Base-by-base conservation (phyloP, 1,140 invertebrate genomes). In the Cydia pomonella region DNA sequence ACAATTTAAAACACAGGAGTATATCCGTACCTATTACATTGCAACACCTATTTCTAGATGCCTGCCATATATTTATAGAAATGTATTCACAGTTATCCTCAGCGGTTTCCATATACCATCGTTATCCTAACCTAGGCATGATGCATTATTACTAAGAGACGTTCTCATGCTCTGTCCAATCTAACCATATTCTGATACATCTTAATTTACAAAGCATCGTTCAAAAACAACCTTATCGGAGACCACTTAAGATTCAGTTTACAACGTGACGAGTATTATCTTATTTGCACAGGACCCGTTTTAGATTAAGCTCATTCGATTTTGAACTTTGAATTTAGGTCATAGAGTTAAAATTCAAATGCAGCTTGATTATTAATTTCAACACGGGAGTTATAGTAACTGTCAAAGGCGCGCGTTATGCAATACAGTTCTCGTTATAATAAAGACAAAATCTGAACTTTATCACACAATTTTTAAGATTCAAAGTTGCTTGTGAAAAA, bases 371-470 rank as follows among this genome's bases (percentile, higher is more conserved):
- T 66, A 78, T 71, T 72, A 29, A 76, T 66, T 76, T 73, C 80
- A 50, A 62, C 53, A 18, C 59, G 41, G 38, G 38, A 38, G 38
- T 82, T 84, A 84, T 80, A 82, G 82, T 80, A 81, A 83, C 82
- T 84, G 87, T 87, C 85, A 84, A 85, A 86, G 79, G 81, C 82
- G 81, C 80, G 77, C 80, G 77, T 82, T 82, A 66, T 66, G 63
- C 63, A 27, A 63, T 16, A 53, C 18, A 4, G 47, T 23, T 59
- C 21, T 1, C 9, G 23, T 59, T 59, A 59, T 59, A 23, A 59
- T 59, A 18, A 18, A 59, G 2, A 59, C 4, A 2, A 7, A 59
- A 21, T 59, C 7, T 59, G 16, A 23, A 59, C 53, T 59, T 59
- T 59, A 59, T 59, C 2, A 0, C n/a, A 7, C 21, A 10, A 59